Evolutionary conservation across 2,888 invertebrate genomes (phyloP).

Genomic region (Drosophila neonasuta): DNA sequence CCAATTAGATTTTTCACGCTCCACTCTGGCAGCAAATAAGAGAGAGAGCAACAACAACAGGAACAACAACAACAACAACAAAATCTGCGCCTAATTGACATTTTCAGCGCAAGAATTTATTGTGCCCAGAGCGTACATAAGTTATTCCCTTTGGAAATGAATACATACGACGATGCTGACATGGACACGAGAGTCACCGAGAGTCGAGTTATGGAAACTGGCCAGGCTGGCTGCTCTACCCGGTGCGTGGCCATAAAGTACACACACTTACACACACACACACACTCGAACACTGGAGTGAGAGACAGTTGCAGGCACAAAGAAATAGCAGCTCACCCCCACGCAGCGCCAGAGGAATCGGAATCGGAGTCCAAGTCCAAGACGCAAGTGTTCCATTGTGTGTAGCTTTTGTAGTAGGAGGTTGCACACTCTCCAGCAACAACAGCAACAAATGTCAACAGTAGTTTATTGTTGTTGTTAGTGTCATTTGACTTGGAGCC

Average conservation of each 20-base stretch:
- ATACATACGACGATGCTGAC: constrained; percentile 66
- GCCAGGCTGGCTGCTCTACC: constrained; percentile 39
- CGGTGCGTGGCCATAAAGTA: constrained; percentile 74
- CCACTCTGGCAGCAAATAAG: constrained; percentile 23
- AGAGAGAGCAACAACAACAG: constrained; percentile 9
- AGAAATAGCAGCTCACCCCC: constrained; percentile 62
- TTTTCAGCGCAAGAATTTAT: constrained; percentile 82
- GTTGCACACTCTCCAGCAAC: constrained; percentile 49
- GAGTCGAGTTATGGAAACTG: constrained; percentile 62
- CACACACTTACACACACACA: constrained; percentile 44
- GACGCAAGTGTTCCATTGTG: constrained; percentile 75
- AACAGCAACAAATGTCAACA: constrained; percentile 71
- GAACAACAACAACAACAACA: constrained; percentile 48
- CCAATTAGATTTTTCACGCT: constrained; percentile 77
- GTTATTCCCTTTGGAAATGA: constrained; percentile 82
- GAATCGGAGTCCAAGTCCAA: constrained; percentile 32
- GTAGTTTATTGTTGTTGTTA: constrained; percentile 77
- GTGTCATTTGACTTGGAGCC: constrained; percentile 75
- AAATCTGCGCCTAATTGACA: constrained; percentile 80
- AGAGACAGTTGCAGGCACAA: constrained; percentile 30
- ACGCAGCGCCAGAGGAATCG: constrained; percentile 68
- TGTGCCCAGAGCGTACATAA: constrained; percentile 82
- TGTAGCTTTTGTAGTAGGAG: constrained; percentile 50
- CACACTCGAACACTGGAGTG: constrained; percentile 6
- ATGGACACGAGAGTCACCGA: constrained; percentile 53